A percentile compares a stretch with the other conserved stretches of the same genome.
phyloP scores from a whole-genome alignment of 2,888 invertebrate genomes.

The Ormyrus rosae region DNA sequence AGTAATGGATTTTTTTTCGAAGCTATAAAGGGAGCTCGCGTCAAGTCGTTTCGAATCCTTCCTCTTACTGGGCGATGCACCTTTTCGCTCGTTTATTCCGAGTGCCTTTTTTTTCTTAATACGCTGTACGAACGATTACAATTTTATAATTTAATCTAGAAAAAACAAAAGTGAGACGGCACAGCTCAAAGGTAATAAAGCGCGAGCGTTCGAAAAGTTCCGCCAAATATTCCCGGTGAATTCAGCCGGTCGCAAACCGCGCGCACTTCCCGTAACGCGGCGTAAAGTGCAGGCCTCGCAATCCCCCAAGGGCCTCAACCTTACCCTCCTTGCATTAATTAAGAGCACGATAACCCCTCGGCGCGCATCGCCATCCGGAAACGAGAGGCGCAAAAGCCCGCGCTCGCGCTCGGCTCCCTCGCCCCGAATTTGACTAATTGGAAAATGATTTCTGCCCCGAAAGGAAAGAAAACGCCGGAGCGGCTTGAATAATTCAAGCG shows the following conservation, averaged over 20 bases:
- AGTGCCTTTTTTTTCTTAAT: not conserved
- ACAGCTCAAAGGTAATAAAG: no score
- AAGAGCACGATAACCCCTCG: not conserved
- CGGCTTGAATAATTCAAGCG: not conserved
- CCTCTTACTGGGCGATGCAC: no score
- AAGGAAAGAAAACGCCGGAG: not conserved
- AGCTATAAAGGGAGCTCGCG: no score
- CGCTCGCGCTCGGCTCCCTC: not conserved
- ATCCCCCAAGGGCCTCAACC: no score
- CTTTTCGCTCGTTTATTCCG: not conserved
- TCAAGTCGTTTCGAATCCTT: no score
- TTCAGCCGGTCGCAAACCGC: no score
- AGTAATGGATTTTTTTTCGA: no score
- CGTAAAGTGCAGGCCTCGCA: no score
- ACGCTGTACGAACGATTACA: not conserved
- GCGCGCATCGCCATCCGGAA: not conserved
- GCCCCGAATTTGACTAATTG: conserved; percentile 3
- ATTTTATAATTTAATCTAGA: not conserved
- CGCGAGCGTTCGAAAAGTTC: not conserved
- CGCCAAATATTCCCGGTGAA: not conserved
- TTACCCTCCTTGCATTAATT: not conserved
- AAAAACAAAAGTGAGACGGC: no score
- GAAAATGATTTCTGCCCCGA: not conserved
- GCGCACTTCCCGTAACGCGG: no score
- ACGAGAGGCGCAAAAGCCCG: not conserved